phyloP scores from a whole-genome alignment of 2,113 vertebrate genomes.

The Paracanthobrama guichenoti region DNA sequence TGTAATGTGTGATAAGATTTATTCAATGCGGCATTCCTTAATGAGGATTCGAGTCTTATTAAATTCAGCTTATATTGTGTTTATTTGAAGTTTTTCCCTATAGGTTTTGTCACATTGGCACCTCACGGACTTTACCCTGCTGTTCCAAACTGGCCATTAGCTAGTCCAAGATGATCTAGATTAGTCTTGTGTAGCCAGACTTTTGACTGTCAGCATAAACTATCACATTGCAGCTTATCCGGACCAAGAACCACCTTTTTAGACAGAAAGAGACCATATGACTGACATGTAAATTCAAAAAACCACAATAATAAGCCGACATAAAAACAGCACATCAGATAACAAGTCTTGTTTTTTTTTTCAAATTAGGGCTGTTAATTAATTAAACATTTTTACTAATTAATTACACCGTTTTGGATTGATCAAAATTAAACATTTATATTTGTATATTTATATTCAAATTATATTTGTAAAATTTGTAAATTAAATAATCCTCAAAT shows the following conservation, averaged over 20 bases:
- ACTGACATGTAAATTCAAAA: background rate
- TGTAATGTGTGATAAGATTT: conserved; percentile 38
- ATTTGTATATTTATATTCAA: no score
- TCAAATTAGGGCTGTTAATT: background rate
- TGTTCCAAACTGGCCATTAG: conserved; percentile 4
- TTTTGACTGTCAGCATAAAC: background rate
- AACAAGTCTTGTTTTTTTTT: background rate
- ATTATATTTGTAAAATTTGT: background rate
- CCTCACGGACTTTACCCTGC: background rate
- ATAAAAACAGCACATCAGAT: background rate
- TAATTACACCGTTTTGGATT: background rate
- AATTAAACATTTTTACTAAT: background rate
- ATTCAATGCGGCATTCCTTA: conserved; percentile 5
- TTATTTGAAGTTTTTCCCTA: background rate
- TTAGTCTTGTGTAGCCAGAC: background rate
- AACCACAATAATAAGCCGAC: background rate
- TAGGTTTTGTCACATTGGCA: background rate
- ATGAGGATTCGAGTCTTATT: conserved; percentile 13
- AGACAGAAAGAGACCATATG: background rate
- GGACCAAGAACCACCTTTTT: background rate
- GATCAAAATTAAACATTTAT: background rate
- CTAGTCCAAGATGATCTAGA: background rate
- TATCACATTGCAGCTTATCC: background rate
- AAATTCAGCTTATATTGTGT: background rate
- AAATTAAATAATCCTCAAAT: background rate